phyloP scores from a whole-genome alignment of 2,888 invertebrate species.

The Phaonia tiefii region DNA sequence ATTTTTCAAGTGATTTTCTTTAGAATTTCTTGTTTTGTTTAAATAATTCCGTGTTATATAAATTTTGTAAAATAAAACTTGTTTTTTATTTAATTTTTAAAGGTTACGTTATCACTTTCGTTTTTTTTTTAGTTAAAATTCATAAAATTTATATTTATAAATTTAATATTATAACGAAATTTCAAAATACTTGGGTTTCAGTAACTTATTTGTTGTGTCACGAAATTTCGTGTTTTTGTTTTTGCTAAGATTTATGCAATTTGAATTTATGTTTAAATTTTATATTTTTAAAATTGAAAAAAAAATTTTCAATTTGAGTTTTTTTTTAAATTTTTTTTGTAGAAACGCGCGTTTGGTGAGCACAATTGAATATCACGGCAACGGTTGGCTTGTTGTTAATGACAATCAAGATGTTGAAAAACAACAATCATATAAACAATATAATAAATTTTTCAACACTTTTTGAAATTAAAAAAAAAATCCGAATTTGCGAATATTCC shows the following conservation, averaged over 20 bases:
- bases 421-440: conserved; percentile 60
- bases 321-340: conserved; percentile 35
- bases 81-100: no score
- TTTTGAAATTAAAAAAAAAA: no score
- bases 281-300: conserved; percentile 22
- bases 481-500: conserved; percentile 56
- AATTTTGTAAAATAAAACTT: no score
- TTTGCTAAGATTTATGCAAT: background rate
- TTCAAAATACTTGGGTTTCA: no score
- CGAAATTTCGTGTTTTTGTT: background rate
- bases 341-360: conserved; percentile 50
- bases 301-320: conserved; percentile 5
- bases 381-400: conserved; percentile 38
- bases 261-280: conserved; percentile 18
- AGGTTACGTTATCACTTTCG: no score
- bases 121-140: no score
- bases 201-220: no score
- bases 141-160: no score
- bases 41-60: conserved; percentile 10
- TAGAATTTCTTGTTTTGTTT: conserved; percentile 9
- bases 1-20: background rate
- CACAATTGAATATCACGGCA: conserved; percentile 58
- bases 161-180: no score
- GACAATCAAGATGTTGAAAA: conserved; percentile 53
- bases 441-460: conserved; percentile 56